Evolutionary conservation across 2,888 invertebrate species (phyloP).

Genomic region (Pinctada fucata): DNA sequence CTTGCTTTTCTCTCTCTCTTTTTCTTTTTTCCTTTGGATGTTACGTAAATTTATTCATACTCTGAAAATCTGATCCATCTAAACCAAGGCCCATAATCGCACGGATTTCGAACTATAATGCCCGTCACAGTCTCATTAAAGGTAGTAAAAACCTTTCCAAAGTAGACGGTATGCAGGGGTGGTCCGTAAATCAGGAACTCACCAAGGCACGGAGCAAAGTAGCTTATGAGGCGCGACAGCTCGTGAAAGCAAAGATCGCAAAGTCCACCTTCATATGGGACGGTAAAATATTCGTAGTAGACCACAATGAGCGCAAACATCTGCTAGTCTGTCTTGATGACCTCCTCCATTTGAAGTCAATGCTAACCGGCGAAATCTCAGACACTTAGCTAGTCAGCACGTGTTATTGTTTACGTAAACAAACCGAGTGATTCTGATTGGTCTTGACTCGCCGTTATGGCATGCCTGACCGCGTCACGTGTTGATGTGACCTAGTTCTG

Average conservation of each 20-base stretch:
- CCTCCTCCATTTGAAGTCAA: background rate
- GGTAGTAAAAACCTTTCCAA: background rate
- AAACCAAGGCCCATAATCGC: slow-evolving; percentile 12
- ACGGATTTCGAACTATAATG: background rate
- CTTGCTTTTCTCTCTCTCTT: no score
- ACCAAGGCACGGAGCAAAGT: background rate
- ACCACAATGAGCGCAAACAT: background rate
- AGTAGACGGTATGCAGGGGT: background rate
- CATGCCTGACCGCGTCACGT: no score
- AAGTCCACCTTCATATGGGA: slow-evolving; percentile 3
- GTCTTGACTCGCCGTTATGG: no score
- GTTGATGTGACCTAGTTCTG: no score
- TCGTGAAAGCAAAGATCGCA: background rate
- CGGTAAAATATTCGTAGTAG: background rate
- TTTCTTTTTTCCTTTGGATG: no score
- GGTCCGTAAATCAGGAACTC: slow-evolving; percentile 7
- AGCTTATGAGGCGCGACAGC: background rate
- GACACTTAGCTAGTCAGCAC: no score
- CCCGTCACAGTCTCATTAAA: background rate
- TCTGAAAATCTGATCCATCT: slow-evolving; percentile 3
- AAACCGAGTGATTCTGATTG: no score
- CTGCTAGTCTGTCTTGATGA: background rate
- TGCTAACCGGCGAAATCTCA: no score
- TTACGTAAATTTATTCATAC: no score
- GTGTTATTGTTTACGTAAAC: no score